These are phyloP conservation scores for Lamprotornis superbus DNA, from an alignment of 2,113 vertebrate species.

Conservation along the genomic window DNA sequence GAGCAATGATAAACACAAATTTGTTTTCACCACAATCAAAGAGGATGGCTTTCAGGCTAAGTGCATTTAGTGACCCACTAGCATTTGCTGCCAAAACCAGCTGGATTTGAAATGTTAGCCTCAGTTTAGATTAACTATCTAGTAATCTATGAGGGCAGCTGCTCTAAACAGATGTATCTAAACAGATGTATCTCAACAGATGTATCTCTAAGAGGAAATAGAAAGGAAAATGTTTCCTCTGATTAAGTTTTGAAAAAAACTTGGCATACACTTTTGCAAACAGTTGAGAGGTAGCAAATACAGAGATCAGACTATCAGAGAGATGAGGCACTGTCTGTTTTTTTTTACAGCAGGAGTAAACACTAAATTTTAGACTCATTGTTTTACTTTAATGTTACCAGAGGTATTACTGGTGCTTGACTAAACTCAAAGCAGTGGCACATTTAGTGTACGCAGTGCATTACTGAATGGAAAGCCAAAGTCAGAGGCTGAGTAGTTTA, in stretches of 20 bases:
- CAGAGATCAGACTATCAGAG: not conserved
- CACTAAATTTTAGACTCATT: not conserved
- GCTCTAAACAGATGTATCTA: not conserved
- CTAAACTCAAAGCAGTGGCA: not conserved
- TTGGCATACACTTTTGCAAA: not conserved
- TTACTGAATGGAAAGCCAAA: not conserved
- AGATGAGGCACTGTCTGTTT: not conserved
- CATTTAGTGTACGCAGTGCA: fast-evolving
- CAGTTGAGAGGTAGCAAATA: not conserved
- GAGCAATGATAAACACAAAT: not conserved
- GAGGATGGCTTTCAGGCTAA: not conserved
- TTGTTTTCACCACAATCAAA: not conserved
- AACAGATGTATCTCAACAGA: not conserved
- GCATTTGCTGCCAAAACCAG: not conserved
- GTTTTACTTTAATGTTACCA: not conserved
- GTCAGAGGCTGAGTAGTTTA: not conserved
- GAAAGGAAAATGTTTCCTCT: not conserved
- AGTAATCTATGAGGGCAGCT: not conserved
- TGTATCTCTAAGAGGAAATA: not conserved
- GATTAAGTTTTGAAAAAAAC: not conserved
- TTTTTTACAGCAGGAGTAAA: not conserved
- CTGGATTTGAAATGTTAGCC: not conserved
- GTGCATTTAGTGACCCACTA: not conserved
- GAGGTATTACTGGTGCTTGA: not conserved
- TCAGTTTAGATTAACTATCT: not conserved